phyloP scores from a whole-genome alignment of 1,140 invertebrate genomes.

The Probaryconus sp. region DNA sequence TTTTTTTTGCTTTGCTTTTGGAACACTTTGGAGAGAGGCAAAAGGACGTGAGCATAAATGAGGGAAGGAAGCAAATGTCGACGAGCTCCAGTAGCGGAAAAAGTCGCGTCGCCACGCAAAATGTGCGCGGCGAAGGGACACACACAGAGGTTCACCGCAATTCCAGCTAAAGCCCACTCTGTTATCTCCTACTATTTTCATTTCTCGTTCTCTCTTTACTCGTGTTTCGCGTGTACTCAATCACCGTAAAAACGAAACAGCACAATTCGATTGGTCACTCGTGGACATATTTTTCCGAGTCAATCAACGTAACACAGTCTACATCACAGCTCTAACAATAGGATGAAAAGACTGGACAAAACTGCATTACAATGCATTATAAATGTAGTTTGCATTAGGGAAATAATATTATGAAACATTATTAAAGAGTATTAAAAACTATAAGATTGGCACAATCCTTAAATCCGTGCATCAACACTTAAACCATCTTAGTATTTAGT shows the following conservation, averaged over 20 bases:
- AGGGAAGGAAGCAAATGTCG: conserved; percentile 39
- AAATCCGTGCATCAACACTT: no score
- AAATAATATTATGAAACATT: no score
- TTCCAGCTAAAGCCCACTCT: conserved; percentile 63
- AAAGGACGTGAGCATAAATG: conserved; percentile 17
- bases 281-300: conserved; percentile 47
- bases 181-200: conserved; percentile 54
- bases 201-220: conserved; percentile 54
- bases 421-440: no score
- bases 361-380: no score
- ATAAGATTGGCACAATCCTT: no score
- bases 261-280: conserved; percentile 38
- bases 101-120: conserved; percentile 64
- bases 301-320: conserved; percentile 38
- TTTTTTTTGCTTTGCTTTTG: conserved; percentile 6
- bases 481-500: no score
- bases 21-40: conserved; percentile 21
- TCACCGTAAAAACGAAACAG: conserved; percentile 66
- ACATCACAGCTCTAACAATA: neutral
- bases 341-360: no score
- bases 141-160: conserved; percentile 72
- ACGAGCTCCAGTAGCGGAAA: conserved; percentile 64
- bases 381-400: no score
- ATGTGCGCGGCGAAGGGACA: conserved; percentile 59
- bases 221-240: conserved; percentile 59